Percentiles rank a stretch among this genome's conserved stretches.
phyloP scores from a whole-genome alignment of 2,888 invertebrate species.

The Abscondita cerata region DNA sequence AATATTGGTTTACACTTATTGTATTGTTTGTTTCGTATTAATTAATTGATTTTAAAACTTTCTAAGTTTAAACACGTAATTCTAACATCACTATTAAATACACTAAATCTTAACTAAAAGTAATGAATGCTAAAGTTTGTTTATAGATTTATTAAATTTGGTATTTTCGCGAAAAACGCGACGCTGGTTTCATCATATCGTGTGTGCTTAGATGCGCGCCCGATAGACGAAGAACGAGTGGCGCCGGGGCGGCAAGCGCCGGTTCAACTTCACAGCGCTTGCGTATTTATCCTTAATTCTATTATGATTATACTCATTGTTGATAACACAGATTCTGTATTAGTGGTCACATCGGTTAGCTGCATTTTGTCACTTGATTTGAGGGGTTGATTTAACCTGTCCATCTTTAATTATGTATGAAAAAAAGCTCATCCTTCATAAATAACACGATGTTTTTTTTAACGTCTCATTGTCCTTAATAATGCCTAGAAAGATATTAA shows the following conservation, averaged over 20 bases:
- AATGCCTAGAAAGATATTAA: background rate
- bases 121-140: background rate
- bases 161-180: slow-evolving; percentile 45
- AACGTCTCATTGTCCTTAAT: background rate
- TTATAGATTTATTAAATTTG: slow-evolving; percentile 40
- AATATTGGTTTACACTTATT: slow-evolving; percentile 5
- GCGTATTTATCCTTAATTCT: slow-evolving; percentile 52
- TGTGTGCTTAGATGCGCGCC: slow-evolving; percentile 40
- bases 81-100: slow-evolving; percentile 8
- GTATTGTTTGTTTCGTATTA: background rate
- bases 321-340: slow-evolving; percentile 48
- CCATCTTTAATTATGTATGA: background rate
- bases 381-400: background rate
- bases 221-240: slow-evolving; percentile 49
- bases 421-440: background rate
- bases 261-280: slow-evolving; percentile 49
- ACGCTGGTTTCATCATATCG: slow-evolving; percentile 45
- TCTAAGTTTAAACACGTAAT: background rate
- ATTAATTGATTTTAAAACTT: background rate
- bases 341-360: slow-evolving; percentile 28
- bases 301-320: slow-evolving; percentile 53
- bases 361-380: slow-evolving; percentile 20
- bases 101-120: slow-evolving; percentile 13
- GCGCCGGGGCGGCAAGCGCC: slow-evolving; percentile 51
- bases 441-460: background rate